Evolutionary conservation across 2,888 invertebrate genomes (phyloP).

Genomic region (Sphinx pinastri): DNA sequence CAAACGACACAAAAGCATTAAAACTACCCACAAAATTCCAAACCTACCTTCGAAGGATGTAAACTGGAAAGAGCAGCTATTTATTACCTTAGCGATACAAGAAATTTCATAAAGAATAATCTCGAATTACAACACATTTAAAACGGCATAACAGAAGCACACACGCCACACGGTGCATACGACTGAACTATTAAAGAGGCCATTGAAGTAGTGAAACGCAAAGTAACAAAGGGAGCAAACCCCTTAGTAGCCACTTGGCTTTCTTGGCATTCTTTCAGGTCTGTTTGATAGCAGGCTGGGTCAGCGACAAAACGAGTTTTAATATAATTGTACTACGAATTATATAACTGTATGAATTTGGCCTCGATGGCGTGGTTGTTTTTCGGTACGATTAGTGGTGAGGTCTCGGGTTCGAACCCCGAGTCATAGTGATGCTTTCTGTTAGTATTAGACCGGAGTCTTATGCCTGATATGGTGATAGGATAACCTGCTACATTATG

Average conservation of each 20-base stretch:
- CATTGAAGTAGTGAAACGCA: constrained; percentile 59
- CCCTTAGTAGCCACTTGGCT: constrained; percentile 59
- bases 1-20: too few species aligned
- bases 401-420: too few species aligned
- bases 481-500: too few species aligned
- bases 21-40: neutral
- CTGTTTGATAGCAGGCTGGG: constrained; percentile 49
- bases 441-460: too few species aligned
- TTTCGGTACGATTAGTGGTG: too few species aligned
- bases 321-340: constrained; percentile 28
- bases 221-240: constrained; percentile 61
- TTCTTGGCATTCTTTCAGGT: constrained; percentile 67
- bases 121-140: constrained; percentile 30
- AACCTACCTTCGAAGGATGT: neutral
- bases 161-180: constrained; percentile 45
- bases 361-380: too few species aligned
- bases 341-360: constrained; percentile 11
- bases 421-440: too few species aligned
- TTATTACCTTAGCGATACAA: neutral
- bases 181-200: constrained; percentile 58
- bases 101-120: constrained; percentile 18
- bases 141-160: constrained; percentile 35
- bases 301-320: constrained; percentile 35
- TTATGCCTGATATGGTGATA: too few species aligned
- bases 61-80: neutral